Evolutionary conservation across 2,113 vertebrate species (phyloP).

Genomic region (Chaetorhynchus papuensis): DNA sequence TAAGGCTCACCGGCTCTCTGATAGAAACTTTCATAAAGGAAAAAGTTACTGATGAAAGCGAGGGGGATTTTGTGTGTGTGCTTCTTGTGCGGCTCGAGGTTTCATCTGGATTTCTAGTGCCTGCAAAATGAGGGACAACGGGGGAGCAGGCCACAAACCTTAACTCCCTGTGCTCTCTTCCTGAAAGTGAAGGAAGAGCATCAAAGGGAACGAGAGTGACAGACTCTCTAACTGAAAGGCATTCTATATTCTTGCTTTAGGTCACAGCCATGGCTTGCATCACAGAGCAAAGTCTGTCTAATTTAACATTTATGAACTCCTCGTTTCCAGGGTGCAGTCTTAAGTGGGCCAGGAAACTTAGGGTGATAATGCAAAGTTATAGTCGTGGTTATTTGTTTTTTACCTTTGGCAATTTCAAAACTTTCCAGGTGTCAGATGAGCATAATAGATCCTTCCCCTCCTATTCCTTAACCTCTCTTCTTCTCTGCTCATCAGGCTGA

Average conservation of each 20-base stretch:
- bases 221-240: conserved; percentile 67
- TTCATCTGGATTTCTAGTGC: conserved; percentile 53
- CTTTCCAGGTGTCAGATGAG: background rate
- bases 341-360: background rate
- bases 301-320: conserved; percentile 76
- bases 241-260: conserved; percentile 65
- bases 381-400: background rate
- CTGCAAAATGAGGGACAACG: conserved; percentile 70
- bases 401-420: background rate
- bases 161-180: conserved; percentile 62
- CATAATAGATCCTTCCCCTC: background rate
- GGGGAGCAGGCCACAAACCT: conserved; percentile 54
- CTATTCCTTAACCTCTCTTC: background rate
- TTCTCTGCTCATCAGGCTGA: background rate
- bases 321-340: conserved; percentile 16
- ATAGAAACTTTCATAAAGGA: conserved; percentile 59
- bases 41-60: conserved; percentile 74
- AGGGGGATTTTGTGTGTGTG: background rate
- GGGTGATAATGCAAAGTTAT: background rate
- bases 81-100: background rate
- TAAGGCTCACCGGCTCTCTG: conserved; percentile 33
- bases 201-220: conserved; percentile 80
- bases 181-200: conserved; percentile 67
- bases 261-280: conserved; percentile 70
- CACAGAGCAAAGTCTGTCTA: conserved; percentile 64